A percentile compares a stretch with the other conserved stretches of the same genome.
These are phyloP conservation scores for Mareca penelope DNA, from an alignment of 2,797 vertebrate species.

Conservation along the genomic window DNA sequence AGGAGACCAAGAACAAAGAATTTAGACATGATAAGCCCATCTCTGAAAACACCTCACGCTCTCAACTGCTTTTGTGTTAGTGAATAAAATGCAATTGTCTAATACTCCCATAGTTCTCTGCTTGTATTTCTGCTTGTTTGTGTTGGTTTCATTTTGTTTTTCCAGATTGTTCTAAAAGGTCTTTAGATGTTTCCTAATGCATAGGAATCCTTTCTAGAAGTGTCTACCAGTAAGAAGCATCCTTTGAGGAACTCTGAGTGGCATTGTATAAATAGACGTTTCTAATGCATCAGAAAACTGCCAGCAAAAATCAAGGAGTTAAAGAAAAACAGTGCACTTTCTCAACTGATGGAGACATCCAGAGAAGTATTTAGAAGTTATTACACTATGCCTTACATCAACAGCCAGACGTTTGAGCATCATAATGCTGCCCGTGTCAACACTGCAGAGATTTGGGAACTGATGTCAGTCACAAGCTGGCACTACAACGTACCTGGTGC, in stretches of 20 bases:
- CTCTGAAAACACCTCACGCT: neutral
- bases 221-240: accelerated
- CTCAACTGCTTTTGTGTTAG: neutral
- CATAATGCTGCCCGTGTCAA: neutral
- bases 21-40: neutral
- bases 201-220: neutral
- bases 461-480: neutral
- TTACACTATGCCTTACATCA: accelerated
- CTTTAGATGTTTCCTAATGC: neutral
- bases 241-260: neutral
- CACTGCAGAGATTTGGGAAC: neutral
- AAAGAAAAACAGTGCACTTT: neutral
- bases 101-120: neutral
- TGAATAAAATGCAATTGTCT: neutral
- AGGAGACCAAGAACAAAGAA: neutral
- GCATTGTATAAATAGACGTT: neutral
- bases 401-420: neutral
- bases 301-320: neutral
- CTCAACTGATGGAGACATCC: neutral
- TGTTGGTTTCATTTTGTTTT: neutral
- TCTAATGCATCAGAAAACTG: neutral
- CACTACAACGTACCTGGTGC: accelerated
- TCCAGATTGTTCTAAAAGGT: neutral
- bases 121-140: neutral
- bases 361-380: neutral